These are phyloP conservation scores for Microplitis mediator DNA, from an alignment of 1,140 invertebrate species.

Conservation along the genomic window DNA sequence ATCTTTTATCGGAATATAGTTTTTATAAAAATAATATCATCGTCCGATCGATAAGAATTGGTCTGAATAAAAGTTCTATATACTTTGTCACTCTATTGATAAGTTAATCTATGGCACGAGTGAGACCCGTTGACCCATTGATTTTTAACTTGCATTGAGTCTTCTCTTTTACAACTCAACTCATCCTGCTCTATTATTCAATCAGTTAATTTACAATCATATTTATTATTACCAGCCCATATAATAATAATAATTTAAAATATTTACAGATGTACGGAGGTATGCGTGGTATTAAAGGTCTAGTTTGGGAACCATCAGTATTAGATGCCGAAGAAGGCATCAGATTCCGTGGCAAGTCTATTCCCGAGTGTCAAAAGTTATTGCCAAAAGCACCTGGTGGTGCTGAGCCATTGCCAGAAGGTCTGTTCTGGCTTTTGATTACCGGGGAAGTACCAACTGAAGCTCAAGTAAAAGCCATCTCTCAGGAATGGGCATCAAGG, in stretches of 20 bases:
- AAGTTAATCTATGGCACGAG: background rate
- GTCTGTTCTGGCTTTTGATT: conserved; percentile 93
- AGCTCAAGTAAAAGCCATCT: conserved; percentile 81
- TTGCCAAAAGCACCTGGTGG: conserved; percentile 88
- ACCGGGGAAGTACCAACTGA: conserved; percentile 91
- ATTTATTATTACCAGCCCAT: background rate
- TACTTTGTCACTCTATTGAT: background rate
- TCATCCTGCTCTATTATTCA: background rate
- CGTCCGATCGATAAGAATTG: too few species aligned
- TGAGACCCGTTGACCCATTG: background rate
- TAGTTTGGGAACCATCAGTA: conserved; percentile 95
- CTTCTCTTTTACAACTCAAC: background rate
- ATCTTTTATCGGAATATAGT: background rate
- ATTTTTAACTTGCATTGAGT: background rate
- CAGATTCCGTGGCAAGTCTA: conserved; percentile 92
- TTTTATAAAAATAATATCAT: background rate
- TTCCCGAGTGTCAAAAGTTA: conserved; percentile 92
- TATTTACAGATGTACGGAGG: conserved; percentile 88
- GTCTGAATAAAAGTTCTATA: too few species aligned
- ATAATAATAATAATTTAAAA: too few species aligned
- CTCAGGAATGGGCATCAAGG: conserved; percentile 89
- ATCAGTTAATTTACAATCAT: background rate
- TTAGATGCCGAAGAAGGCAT: conserved; percentile 95
- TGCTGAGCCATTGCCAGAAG: conserved; percentile 90
- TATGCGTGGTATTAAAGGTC: conserved; percentile 94